Evolutionary conservation across 1,140 invertebrate genomes (phyloP), one percentile per base, ranked within the genome.

Genomic region (Drosophila navojoa): DNA sequence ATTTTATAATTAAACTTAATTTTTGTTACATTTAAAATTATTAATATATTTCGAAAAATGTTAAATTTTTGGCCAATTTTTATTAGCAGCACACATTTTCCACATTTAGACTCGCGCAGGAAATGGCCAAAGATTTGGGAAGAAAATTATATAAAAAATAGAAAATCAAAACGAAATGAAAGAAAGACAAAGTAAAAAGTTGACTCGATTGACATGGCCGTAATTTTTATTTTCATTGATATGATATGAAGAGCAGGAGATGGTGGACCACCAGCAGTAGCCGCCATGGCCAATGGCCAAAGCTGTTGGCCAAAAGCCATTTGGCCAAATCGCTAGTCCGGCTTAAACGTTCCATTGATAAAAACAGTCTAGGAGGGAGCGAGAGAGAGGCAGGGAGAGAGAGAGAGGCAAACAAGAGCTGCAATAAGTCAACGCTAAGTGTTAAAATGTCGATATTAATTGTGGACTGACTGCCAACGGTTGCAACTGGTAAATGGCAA

Each of bases 361-460:
- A 84, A 77, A 89, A 75, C 85, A 84, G 84, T 89, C 80, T 67
- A 38, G 13, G 42, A 2, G n/a, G 6, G 16, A 45, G 6, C n/a
- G 42, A 16, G n/a, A 16, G 15, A 16, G 3, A 38, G 35, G 19
- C 19, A 35, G 32, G 2, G 32, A 9, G 32, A 49, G 11, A 13
- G 19, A 13, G 10, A 49, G 19, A 25, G 11, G 25, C 5, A 49
- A n/a, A 49, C 47, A 77, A 89, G 75, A 84, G 86, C 81, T 76
- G 86, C 79, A 86, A 90, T 90, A 90, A 81, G 84, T 90, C 86
- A 90, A 64, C 58, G 78, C 71, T 81, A 90, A 90, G 86, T 90
- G 86, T 90, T 90, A 90, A 90, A 90, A 90, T 90, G 86, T 90
- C 86, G 86, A 90, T 90, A 90, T 90, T 90, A 90, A 90, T 90